phyloP scores from a whole-genome alignment of 2,797 vertebrate species.

The Leptatherina wallacei region DNA sequence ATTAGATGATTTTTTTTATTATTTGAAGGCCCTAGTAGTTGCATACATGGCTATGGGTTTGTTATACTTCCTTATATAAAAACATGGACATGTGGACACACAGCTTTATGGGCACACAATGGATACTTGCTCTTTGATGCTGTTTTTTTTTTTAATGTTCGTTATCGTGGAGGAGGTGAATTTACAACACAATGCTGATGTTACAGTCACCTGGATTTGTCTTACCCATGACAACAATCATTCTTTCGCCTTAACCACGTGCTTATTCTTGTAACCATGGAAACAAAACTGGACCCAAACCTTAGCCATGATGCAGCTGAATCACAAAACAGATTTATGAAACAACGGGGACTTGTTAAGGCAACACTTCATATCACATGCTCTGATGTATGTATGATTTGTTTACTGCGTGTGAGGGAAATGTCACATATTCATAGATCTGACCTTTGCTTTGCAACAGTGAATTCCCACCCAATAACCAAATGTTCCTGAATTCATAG shows the following conservation, averaged over 20 bases:
- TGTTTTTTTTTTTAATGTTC: too few relatives aligned
- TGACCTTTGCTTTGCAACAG: constrained; percentile 2
- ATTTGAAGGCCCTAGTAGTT: too few relatives aligned
- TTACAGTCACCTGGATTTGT: not conserved
- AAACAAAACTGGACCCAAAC: not conserved
- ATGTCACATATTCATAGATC: constrained; percentile 12
- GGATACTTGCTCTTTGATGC: too few relatives aligned
- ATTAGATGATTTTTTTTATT: too few relatives aligned
- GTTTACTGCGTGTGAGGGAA: constrained; percentile 7
- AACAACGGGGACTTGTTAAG: not conserved
- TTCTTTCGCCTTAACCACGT: not conserved
- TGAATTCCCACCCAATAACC: not conserved
- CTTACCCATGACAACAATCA: not conserved
- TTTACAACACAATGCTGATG: not conserved
- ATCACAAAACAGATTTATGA: constrained; percentile 5
- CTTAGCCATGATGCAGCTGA: not conserved
- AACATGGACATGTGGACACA: too few relatives aligned
- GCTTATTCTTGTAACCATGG: constrained; percentile 2
- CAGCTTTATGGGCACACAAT: too few relatives aligned
- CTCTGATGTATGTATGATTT: constrained; percentile 17
- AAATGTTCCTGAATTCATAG: constrained; percentile 8
- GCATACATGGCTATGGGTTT: too few relatives aligned
- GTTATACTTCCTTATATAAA: too few relatives aligned
- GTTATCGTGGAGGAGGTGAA: not conserved
- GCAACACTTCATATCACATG: not conserved